These are phyloP conservation scores for Muntiacus muntjak DNA, from an alignment of 2,113 vertebrate species.

Conservation along the genomic window DNA sequence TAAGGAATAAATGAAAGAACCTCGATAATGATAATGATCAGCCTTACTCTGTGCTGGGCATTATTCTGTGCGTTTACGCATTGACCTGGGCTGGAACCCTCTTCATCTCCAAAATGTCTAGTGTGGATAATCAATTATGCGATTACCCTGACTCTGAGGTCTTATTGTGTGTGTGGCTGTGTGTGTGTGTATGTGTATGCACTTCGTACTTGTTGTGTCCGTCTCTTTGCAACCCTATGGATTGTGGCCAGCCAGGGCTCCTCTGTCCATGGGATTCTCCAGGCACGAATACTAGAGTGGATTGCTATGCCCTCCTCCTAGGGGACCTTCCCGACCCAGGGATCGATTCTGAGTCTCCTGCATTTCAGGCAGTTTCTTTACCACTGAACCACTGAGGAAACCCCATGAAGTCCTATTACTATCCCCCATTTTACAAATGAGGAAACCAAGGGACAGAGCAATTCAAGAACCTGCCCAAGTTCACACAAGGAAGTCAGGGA, in stretches of 20 bases:
- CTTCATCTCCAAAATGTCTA: background rate
- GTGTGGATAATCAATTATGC: background rate
- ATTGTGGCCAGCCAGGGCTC: background rate
- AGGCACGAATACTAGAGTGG: background rate
- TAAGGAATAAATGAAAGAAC: background rate
- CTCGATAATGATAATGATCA: background rate
- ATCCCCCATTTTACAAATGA: background rate
- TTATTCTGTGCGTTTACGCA: background rate
- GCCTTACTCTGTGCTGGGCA: background rate
- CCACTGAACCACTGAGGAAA: background rate
- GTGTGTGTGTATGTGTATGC: background rate
- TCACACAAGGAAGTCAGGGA: background rate
- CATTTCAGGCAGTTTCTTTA: background rate
- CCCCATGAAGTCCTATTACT: background rate
- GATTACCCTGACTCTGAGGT: background rate
- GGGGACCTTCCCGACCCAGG: background rate
- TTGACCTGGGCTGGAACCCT: background rate
- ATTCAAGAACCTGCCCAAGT: background rate
- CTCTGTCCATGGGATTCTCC: background rate
- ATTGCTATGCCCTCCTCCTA: background rate
- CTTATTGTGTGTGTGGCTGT: background rate
- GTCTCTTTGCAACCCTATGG: background rate
- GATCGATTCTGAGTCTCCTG: background rate
- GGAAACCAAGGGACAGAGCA: background rate
- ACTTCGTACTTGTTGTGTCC: background rate